These are phyloP conservation scores for Malacoraja senta DNA, from an alignment of 2,797 vertebrate species.

Conservation along the genomic window DNA sequence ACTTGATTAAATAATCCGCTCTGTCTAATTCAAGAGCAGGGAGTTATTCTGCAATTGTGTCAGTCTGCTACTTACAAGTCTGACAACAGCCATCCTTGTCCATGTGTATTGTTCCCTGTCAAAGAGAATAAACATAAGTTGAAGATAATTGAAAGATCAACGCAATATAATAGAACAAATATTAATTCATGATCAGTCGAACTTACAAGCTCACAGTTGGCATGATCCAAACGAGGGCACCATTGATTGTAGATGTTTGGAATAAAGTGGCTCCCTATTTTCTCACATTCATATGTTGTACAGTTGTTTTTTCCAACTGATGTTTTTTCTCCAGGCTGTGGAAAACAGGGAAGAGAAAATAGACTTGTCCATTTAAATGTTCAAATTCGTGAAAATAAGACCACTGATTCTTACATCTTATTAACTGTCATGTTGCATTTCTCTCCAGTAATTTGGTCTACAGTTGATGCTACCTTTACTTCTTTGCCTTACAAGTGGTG, in stretches of 20 bases:
- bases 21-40: not conserved
- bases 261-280: constrained; percentile 41
- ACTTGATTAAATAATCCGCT: too few relatives aligned
- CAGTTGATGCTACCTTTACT: not conserved
- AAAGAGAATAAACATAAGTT: not conserved
- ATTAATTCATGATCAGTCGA: not conserved
- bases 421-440: not conserved
- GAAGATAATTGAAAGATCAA: not conserved
- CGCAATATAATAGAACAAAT: not conserved
- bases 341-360: not conserved
- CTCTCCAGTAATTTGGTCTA: not conserved
- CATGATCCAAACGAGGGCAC: constrained; percentile 44
- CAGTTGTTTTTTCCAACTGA: constrained; percentile 48
- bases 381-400: too few relatives aligned
- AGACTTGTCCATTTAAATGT: too few relatives aligned
- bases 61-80: not conserved
- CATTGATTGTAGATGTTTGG: constrained; percentile 44
- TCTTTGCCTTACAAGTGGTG: too few relatives aligned
- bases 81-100: constrained; percentile 54
- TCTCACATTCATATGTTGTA: constrained; percentile 51
- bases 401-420: not conserved
- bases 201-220: constrained; percentile 53
- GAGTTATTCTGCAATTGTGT: too few relatives aligned
- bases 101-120: constrained; percentile 45
- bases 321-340: constrained; percentile 53